Base-by-base conservation (phyloP, 2,888 invertebrate species). In the Temnothorax unifasciatus region DNA sequence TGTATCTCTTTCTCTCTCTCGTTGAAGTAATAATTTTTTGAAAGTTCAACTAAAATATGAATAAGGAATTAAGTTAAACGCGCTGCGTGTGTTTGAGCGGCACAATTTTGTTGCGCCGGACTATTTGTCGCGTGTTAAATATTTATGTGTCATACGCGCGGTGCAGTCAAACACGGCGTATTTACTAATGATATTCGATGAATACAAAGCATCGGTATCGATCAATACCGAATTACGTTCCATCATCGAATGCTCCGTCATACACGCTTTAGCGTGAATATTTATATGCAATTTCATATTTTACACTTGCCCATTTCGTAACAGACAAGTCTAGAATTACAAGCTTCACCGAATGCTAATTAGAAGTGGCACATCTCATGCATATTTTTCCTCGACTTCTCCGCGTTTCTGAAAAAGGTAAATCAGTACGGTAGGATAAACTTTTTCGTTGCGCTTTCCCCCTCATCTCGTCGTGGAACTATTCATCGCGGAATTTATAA, bases 171-270 rank as follows among this genome's bases (percentile, higher is more conserved):
- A 79, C 71, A 71, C 25, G 79, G 25, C 59, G 25, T 59, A 50
- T 71, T 77, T 59, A 13, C 71, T 71, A 81, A 81, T 81, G 59
- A 81, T 71, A 54, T 71, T 50, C 71, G 79, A 71, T 54, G 79
- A 59, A 71, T 71, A 81, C 59, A 81, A 81, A 81, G 71, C 79
- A 8, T 44, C 47, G 11, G 71, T 64, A 50, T 50, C 41, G 34
- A 71, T 79, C 71, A 71, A 71, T 71, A 71, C 71, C 38, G 18
- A 81, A 50, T 81, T 71, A 38, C 21, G 21, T 69, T 59, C n/a
- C 47, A 50, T 71, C 34, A 81, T 54, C 8, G 25, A 61, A 81
- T 61, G 38, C 47, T 25, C 0, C 13, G 13, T 50, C 34, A 41
- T 81, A 38, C 13, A 18, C 8, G 47, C 38, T 29, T 13, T 38